phyloP scores from a whole-genome alignment of 2,797 vertebrate species.

The Melanogrammus aeglefinus region DNA sequence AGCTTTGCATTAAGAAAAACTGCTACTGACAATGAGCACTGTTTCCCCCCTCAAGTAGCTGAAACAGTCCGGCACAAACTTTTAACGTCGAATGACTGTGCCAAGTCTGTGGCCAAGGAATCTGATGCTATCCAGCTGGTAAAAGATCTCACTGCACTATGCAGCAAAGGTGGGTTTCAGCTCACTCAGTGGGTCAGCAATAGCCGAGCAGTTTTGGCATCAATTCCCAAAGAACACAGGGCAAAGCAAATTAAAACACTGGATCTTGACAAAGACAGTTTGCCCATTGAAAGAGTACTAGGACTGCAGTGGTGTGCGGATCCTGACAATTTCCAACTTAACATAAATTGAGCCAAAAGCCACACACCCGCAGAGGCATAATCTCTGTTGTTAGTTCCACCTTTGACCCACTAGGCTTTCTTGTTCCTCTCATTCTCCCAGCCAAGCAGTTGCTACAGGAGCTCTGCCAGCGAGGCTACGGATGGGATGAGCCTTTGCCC shows the following conservation, averaged over 20 bases:
- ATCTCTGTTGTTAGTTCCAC: not conserved
- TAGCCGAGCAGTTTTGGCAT: not conserved
- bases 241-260: not conserved
- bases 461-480: not conserved
- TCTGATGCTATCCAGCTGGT: not conserved
- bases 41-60: not conserved
- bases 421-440: not conserved
- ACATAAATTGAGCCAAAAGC: not conserved
- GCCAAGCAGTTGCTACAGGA: not conserved
- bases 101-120: not conserved
- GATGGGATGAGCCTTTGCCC: not conserved
- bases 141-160: not conserved
- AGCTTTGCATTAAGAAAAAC: not conserved
- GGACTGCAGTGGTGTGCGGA: not conserved
- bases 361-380: not conserved
- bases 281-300: not conserved
- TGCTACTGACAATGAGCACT: not conserved
- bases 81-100: not conserved
- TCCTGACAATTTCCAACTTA: not conserved
- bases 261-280: not conserved
- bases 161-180: not conserved
- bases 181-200: not conserved
- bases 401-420: not conserved
- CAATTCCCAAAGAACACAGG: not conserved
- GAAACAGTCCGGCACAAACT: not conserved